Conservation (phyloP, 2,888 invertebrate species). For the Ganaspis brasiliensis region DNA sequence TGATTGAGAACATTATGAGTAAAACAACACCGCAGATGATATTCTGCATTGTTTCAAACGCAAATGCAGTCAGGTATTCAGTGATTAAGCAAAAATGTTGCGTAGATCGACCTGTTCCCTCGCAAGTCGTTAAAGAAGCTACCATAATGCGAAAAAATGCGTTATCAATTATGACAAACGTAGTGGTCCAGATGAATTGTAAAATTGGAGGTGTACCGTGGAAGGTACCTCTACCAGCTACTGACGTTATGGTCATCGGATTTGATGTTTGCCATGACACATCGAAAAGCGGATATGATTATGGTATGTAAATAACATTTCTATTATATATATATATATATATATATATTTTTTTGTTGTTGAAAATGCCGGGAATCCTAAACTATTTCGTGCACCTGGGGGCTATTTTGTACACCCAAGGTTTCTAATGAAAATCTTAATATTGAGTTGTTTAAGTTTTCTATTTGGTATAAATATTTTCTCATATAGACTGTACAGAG, state of each 20-base stretch:
- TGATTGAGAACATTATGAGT: conserved; percentile 83
- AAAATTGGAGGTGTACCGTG: conserved; percentile 96
- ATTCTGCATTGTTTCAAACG: conserved; percentile 85
- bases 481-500: too few species aligned
- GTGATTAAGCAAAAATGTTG: conserved; percentile 93
- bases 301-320: conserved; percentile 83
- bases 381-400: too few species aligned
- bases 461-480: too few species aligned
- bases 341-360: too few species aligned
- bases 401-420: too few species aligned
- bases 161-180: conserved; percentile 92
- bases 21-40: conserved; percentile 84
- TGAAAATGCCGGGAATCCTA: too few species aligned
- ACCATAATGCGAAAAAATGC: conserved; percentile 81
- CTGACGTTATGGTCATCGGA: conserved; percentile 89
- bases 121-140: conserved; percentile 83
- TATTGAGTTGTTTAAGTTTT: too few species aligned
- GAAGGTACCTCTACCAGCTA: conserved; percentile 87
- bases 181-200: conserved; percentile 95
- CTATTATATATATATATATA: too few species aligned
- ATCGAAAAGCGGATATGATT: conserved; percentile 82
- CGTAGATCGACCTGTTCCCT: conserved; percentile 87
- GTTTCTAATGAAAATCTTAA: too few species aligned
- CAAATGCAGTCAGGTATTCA: conserved; percentile 87
- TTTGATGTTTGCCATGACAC: conserved; percentile 95